These are phyloP conservation scores for Periophthalmodon schlosseri DNA, from an alignment of 2,113 vertebrate species.

Conservation along the genomic window DNA sequence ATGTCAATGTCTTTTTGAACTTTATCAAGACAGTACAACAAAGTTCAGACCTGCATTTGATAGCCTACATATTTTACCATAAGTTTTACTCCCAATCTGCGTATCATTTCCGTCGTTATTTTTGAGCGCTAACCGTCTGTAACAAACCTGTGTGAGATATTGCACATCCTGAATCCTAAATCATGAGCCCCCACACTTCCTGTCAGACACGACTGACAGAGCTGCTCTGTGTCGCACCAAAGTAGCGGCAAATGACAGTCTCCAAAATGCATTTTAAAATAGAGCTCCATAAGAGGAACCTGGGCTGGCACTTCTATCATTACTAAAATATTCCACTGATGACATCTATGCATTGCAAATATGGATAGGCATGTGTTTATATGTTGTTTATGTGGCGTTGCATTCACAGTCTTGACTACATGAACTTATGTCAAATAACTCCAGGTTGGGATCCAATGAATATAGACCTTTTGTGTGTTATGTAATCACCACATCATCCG, in stretches of 20 bases:
- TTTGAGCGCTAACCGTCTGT: neutral
- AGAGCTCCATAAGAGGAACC: neutral
- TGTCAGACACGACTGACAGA: slow-evolving; percentile 5
- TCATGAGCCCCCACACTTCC: slow-evolving; percentile 15
- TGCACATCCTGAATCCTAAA: slow-evolving; percentile 8
- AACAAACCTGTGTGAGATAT: slow-evolving; percentile 4
- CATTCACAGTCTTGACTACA: neutral
- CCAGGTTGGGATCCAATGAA: no score
- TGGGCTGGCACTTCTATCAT: neutral
- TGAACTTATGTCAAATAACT: neutral
- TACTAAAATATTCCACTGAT: neutral
- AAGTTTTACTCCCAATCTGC: neutral
- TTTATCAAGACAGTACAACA: no score
- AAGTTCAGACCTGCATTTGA: neutral
- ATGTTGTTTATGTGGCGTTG: neutral
- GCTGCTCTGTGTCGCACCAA: neutral
- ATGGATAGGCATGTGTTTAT: neutral
- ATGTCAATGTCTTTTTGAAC: no score
- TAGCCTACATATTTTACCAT: neutral
- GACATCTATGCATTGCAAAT: neutral
- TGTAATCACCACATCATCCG: neutral
- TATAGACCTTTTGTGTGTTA: no score
- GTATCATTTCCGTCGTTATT: neutral
- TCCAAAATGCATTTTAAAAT: slow-evolving; percentile 5
- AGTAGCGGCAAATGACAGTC: neutral